Evolutionary conservation across 2,113 vertebrate species (phyloP), one percentile per base, ranked within the genome.

Genomic region (Zosterops lateralis): DNA sequence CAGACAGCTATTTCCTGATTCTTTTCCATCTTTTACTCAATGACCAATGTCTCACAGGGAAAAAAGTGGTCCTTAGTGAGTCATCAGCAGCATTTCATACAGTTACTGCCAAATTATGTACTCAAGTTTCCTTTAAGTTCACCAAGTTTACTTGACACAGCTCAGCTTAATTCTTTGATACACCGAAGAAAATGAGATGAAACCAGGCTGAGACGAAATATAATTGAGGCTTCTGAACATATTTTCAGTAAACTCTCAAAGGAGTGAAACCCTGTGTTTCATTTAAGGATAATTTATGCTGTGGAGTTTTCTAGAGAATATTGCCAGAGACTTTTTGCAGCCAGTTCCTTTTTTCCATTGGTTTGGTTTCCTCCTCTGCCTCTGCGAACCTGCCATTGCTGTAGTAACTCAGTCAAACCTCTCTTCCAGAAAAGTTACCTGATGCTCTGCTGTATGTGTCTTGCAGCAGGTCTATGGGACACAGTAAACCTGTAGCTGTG

Each of bases 381-480:
- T 93, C 83, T 81, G 74, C 90, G 92, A 92, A 93, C 47, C 96
- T 94, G 45, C 72, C 77, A 71, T 91, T 82, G 80, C 70, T 92
- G 75, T 56, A 88, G 89, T 94, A 94, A 95, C 87, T 96, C 94
- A 87, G 56, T 62, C 84, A 85, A 96, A 83, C 64, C 90, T 65
- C 92, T 90, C 60, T 73, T 94, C 17, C 24, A 44, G 85, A 58
- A 24, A 80, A 95, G 92, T 94, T 96, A 77, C 92, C 80, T 84
- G 92, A 74, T 76, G 50, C 45, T 95, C 57, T 4, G 4, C 83
- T 72, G 68, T 42, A 44, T 60, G 79, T 57, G 66, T 85, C 90
- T 92, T 85, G 56, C 71, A 95, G 86, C 80, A 95, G 36, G 80
- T 83, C 92, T 86, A 42, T n/a, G 76, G 91, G 70, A 95, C 38